Conservation (phyloP, 2,888 invertebrate genomes). For the Melipona beecheii region DNA sequence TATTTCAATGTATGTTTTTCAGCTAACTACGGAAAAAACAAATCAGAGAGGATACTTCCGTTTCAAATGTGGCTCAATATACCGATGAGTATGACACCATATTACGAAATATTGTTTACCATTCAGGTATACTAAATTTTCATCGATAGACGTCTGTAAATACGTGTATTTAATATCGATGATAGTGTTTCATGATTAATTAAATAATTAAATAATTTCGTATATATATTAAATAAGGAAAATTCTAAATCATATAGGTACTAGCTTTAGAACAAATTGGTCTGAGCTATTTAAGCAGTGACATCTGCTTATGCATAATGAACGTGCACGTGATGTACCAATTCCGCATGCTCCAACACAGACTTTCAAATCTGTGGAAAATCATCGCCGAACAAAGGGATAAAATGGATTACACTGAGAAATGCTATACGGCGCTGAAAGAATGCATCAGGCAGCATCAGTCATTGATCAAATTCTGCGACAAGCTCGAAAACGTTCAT, state of each 20-base stretch:
- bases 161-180: too few relatives aligned
- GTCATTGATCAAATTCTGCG: conserved; percentile 54
- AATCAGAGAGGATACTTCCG: conserved; percentile 54
- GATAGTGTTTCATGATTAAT: not conserved
- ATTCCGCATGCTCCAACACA: conserved; percentile 68
- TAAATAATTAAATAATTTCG: too few relatives aligned
- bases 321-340: conserved; percentile 65
- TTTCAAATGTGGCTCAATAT: conserved; percentile 42
- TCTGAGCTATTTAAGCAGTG: conserved; percentile 61
- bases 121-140: conserved; percentile 15
- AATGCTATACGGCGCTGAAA: conserved; percentile 36
- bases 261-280: conserved; percentile 54
- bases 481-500: conserved; percentile 60
- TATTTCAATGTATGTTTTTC: not conserved
- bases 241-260: conserved; percentile 34
- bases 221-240: too few relatives aligned
- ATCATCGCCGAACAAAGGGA: not conserved
- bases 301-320: conserved; percentile 60
- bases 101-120: conserved; percentile 54
- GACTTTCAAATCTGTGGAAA: conserved; percentile 32
- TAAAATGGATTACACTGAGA: not conserved
- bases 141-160: not conserved
- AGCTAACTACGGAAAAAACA: conserved; percentile 59
- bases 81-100: conserved; percentile 44
- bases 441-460: conserved; percentile 60